phyloP scores from a whole-genome alignment of 1,140 invertebrate genomes.

The Tetranychus urticae region DNA sequence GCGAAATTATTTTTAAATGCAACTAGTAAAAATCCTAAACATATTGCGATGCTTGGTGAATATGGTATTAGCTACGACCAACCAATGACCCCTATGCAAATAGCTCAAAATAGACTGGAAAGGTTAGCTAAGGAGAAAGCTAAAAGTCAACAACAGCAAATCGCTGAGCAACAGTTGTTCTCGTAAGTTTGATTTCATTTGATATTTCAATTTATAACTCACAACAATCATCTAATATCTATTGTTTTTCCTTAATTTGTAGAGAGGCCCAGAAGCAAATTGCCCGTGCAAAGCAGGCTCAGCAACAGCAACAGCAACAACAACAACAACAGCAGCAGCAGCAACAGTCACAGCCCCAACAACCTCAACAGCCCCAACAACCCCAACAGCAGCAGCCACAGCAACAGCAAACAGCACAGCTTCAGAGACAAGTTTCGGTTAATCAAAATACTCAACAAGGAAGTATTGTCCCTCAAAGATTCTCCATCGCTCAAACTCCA shows the following conservation, averaged over 20 bases:
- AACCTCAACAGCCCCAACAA: too few species aligned
- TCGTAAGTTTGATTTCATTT: background rate
- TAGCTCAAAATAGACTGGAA: constrained; percentile 57
- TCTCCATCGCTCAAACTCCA: background rate
- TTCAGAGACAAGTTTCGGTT: background rate
- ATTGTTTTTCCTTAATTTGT: background rate
- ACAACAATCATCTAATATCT: too few species aligned
- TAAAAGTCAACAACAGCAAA: constrained; percentile 15
- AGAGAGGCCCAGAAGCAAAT: background rate
- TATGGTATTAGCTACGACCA: constrained; percentile 61
- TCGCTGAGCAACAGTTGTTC: constrained; percentile 13
- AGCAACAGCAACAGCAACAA: background rate
- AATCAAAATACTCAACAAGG: background rate
- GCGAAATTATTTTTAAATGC: constrained; percentile 41
- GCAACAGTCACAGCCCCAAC: background rate
- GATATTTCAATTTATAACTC: background rate
- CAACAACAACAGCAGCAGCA: background rate
- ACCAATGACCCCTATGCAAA: constrained; percentile 54
- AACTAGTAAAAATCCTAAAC: constrained; percentile 31
- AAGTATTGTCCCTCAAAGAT: background rate
- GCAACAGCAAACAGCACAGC: background rate
- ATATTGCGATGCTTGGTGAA: constrained; percentile 51
- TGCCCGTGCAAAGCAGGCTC: background rate
- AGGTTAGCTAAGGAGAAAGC: constrained; percentile 43
- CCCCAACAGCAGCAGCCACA: background rate